Evolutionary conservation across 2,113 vertebrate species (phyloP).

Genomic region (Cyanistes caeruleus): DNA sequence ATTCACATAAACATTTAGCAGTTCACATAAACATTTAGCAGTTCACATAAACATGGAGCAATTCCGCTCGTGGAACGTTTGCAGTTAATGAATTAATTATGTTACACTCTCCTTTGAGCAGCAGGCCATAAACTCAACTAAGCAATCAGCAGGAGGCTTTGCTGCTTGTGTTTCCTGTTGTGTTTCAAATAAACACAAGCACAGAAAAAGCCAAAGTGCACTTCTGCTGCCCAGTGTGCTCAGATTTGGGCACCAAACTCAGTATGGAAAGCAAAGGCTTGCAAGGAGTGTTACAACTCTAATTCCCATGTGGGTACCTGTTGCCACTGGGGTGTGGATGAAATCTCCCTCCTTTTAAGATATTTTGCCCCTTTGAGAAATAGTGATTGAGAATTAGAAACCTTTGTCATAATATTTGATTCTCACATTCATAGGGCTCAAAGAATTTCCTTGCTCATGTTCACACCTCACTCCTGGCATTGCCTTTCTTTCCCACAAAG

Average conservation of each 20-base stretch:
- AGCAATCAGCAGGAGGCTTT: neutral
- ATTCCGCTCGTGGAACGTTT: neutral
- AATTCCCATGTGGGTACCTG: neutral
- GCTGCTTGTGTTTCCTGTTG: neutral
- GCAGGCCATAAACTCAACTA: neutral
- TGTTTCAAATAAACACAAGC: neutral
- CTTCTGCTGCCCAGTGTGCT: neutral
- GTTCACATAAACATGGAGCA: neutral
- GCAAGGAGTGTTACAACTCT: neutral
- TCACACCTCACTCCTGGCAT: neutral
- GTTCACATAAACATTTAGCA: neutral
- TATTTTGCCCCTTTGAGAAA: neutral
- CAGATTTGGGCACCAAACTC: neutral
- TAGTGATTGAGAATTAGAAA: neutral
- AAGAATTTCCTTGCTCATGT: neutral
- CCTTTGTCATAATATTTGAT: neutral
- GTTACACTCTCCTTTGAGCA: neutral
- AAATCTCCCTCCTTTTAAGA: neutral
- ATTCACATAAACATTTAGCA: neutral
- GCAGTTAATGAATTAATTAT: constrained; percentile 32
- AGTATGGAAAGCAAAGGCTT: neutral
- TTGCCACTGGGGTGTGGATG: neutral
- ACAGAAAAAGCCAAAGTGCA: neutral
- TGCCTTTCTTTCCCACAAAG: neutral
- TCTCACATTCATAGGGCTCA: neutral